phyloP scores from a whole-genome alignment of 1,140 invertebrate genomes.

The Probaryconus sp. region DNA sequence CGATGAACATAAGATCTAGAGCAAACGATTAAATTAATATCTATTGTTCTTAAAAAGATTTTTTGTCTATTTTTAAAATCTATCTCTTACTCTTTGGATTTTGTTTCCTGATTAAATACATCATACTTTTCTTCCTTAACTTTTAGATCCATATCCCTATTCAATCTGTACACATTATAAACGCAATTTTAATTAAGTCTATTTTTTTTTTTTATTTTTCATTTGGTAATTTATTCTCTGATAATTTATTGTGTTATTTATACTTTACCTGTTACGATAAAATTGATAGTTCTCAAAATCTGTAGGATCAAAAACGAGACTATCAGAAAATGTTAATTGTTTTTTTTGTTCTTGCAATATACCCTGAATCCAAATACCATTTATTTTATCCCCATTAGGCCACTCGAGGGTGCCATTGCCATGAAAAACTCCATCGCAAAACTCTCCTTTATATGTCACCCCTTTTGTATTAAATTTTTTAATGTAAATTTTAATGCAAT shows the following conservation, averaged over 20 bases:
- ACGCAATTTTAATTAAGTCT: neutral
- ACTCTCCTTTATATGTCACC: slow-evolving; percentile 78
- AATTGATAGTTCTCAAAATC: slow-evolving; percentile 31
- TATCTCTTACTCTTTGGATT: slow-evolving; percentile 14
- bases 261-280: slow-evolving; percentile 30
- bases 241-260: slow-evolving; percentile 11
- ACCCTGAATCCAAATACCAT: slow-evolving; percentile 77
- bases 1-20: too few species aligned
- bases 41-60: too few species aligned
- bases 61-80: too few species aligned
- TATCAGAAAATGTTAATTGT: slow-evolving; percentile 74
- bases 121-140: slow-evolving; percentile 2
- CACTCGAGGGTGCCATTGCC: slow-evolving; percentile 78
- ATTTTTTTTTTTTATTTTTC: slow-evolving; percentile 1
- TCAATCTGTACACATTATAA: neutral
- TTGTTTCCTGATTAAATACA: slow-evolving; percentile 18
- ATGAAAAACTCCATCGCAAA: slow-evolving; percentile 79
- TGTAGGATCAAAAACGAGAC: slow-evolving; percentile 61
- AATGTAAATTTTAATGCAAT: slow-evolving; percentile 13
- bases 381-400: slow-evolving; percentile 73
- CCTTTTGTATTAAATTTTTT: slow-evolving; percentile 17
- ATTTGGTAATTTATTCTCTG: neutral
- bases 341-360: slow-evolving; percentile 68
- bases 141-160: neutral
- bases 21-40: too few species aligned